Percentiles rank a stretch among this genome's conserved stretches.
Evolutionary conservation across 37 sponge, comb jelly and placozoan genomes (phyloP).

Genomic region (Diacarnus erythraeanus): DNA sequence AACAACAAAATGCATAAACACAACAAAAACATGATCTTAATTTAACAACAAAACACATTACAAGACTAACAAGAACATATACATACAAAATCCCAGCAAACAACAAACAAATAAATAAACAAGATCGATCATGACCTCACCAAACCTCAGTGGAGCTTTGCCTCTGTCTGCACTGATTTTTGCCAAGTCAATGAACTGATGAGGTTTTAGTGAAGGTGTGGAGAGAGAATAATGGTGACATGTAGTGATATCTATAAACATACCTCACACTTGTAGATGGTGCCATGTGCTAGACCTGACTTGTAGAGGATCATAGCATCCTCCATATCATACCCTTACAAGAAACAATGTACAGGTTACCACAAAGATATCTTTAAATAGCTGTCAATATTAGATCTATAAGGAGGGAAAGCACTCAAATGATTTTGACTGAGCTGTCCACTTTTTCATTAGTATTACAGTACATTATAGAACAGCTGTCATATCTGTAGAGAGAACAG

Average conservation of each 20-base stretch:
- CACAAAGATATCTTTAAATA: no score
- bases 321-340: conserved; percentile 97
- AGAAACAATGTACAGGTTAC: no score
- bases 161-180: conserved; percentile 27
- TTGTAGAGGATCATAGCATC: conserved; percentile 99
- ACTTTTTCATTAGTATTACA: no score
- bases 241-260: no score
- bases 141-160: conserved; percentile 23
- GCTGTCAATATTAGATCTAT: no score
- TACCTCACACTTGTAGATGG: conserved; percentile 89
- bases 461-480: no score
- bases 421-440: no score
- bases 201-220: no score
- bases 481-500: no score
- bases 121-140: neutral
- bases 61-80: neutral
- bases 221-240: no score
- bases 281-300: conserved; percentile 92
- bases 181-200: conserved; percentile 40
- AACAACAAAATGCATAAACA: neutral
- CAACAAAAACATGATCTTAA: neutral
- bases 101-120: no score
- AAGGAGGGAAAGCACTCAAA: no score
- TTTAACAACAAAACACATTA: neutral
- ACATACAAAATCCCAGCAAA: neutral